Evolutionary conservation across 2,888 invertebrate genomes (phyloP).

Genomic region (Parochlus steinenii): DNA sequence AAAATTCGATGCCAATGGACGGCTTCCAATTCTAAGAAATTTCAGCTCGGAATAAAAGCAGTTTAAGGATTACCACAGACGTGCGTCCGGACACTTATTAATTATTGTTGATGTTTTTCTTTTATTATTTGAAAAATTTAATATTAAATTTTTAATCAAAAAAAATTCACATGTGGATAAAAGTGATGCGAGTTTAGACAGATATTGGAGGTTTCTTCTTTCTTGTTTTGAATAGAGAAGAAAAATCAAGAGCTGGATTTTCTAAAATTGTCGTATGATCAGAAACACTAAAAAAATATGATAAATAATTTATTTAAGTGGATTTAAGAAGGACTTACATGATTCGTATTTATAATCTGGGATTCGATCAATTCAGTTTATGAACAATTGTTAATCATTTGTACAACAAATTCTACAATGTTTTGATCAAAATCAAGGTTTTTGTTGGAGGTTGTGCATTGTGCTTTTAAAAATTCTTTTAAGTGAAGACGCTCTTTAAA

Average conservation of each 20-base stretch:
- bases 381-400: too few species aligned
- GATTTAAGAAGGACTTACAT: too few species aligned
- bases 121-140: slow-evolving; percentile 3
- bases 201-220: background rate
- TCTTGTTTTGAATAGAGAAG: slow-evolving; percentile 17
- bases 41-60: background rate
- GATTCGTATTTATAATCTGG: too few species aligned
- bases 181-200: background rate
- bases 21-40: slow-evolving; percentile 9
- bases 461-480: too few species aligned
- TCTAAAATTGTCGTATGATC: background rate
- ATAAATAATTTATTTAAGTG: too few species aligned
- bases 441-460: too few species aligned
- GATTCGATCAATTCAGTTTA: too few species aligned
- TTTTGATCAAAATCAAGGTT: too few species aligned
- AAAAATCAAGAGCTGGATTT: slow-evolving; percentile 20
- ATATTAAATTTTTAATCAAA: background rate
- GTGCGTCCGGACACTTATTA: background rate
- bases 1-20: slow-evolving; percentile 7
- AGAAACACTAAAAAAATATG: too few species aligned
- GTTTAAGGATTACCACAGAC: background rate
- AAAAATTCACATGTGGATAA: too few species aligned
- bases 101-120: background rate
- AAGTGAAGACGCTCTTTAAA: too few species aligned
- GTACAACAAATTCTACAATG: too few species aligned